Conservation (phyloP, 2,797 vertebrate genomes). For the Sternotherus odoratus region DNA sequence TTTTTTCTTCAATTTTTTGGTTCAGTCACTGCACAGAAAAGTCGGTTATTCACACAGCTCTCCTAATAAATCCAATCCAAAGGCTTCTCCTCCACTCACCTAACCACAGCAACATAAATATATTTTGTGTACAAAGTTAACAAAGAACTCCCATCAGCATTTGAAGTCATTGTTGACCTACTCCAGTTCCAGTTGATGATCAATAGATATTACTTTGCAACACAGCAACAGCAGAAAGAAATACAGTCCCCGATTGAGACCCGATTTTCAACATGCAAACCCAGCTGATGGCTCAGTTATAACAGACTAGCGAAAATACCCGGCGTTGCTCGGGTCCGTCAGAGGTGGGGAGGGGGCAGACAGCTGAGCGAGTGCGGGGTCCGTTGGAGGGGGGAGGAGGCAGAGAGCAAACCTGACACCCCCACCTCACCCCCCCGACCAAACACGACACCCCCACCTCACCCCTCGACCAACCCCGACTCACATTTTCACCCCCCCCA, state of each 20-base stretch:
- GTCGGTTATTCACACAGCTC: neutral
- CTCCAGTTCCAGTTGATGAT: constrained; percentile 50
- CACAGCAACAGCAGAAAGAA: neutral
- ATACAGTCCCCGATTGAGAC: constrained; percentile 37
- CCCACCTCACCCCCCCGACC: no score
- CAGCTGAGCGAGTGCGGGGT: no score
- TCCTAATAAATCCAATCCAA: neutral
- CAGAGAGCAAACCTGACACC: no score
- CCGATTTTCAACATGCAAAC: constrained; percentile 49
- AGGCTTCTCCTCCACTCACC: constrained; percentile 37
- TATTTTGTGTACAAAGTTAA: rapidly evolving
- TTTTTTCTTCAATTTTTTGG: neutral
- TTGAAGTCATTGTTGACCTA: constrained; percentile 51
- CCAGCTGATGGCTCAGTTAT: constrained; percentile 39
- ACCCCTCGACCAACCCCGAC: no score
- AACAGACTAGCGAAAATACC: no score
- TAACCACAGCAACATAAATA: constrained; percentile 6
- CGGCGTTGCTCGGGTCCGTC: no score
- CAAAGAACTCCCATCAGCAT: constrained; percentile 31
- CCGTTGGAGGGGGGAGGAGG: no score
- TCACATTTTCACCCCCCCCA: no score
- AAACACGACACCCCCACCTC: no score
- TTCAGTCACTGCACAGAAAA: neutral
- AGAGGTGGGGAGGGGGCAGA: no score
- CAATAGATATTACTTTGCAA: constrained; percentile 49